Evolutionary conservation across 2,888 invertebrate species (phyloP).

Genomic region (Drosophila diplacantha): DNA sequence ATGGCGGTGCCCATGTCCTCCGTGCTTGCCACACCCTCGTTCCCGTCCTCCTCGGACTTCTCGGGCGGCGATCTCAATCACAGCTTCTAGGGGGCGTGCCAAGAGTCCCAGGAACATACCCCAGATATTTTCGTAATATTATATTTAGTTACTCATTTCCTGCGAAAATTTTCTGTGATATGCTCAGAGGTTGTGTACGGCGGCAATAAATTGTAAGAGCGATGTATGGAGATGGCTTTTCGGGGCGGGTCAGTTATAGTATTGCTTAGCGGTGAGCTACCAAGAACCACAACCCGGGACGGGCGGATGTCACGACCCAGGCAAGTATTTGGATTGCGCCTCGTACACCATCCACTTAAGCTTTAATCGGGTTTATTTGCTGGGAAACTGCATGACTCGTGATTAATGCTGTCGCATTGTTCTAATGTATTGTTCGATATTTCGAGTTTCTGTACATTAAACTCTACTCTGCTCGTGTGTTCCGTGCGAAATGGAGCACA

Average conservation of each 20-base stretch:
- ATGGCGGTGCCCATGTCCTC: conserved; percentile 61
- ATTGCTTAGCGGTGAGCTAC: too few species aligned
- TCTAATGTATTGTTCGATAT: neutral
- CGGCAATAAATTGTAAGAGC: neutral
- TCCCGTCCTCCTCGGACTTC: conserved; percentile 78
- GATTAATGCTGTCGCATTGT: too few species aligned
- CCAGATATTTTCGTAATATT: neutral
- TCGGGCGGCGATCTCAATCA: conserved; percentile 76
- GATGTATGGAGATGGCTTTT: neutral
- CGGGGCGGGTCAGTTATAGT: too few species aligned
- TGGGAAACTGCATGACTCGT: too few species aligned
- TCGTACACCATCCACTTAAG: too few species aligned
- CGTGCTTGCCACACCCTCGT: conserved; percentile 66
- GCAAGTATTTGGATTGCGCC: too few species aligned
- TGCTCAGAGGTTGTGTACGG: neutral
- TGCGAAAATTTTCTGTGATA: conserved; percentile 17
- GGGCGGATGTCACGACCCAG: too few species aligned
- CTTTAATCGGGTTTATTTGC: too few species aligned
- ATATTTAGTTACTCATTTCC: neutral
- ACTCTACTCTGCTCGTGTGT: too few species aligned
- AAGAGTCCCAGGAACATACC: neutral
- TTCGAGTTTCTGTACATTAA: neutral
- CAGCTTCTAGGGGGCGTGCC: conserved; percentile 60
- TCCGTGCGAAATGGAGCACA: neutral
- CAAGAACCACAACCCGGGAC: too few species aligned